Evolutionary conservation across 2,797 vertebrate species (phyloP).

Genomic region (Danio albolineatus): DNA sequence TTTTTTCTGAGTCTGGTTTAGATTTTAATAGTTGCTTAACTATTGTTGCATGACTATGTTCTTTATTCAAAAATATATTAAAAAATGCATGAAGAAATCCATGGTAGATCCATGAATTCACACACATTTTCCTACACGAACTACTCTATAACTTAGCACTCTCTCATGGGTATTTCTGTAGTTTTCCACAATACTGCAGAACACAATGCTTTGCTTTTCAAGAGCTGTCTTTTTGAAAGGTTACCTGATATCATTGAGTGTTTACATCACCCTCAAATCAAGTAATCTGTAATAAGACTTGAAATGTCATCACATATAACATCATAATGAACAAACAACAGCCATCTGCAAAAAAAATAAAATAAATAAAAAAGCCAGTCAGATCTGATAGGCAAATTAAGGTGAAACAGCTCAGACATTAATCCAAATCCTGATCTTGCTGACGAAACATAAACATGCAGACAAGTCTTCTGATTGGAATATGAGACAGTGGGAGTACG

Average conservation of each 20-base stretch:
- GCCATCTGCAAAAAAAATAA: background rate
- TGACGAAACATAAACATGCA: constrained; percentile 28
- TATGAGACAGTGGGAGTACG: background rate
- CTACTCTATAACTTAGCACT: background rate
- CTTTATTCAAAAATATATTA: no score
- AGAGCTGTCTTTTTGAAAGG: constrained; percentile 4
- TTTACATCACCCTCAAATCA: background rate
- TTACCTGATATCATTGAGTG: background rate
- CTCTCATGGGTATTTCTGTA: background rate
- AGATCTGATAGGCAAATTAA: background rate
- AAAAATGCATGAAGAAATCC: no score
- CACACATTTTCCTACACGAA: background rate
- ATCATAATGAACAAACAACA: constrained; percentile 21
- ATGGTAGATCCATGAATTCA: background rate
- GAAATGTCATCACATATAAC: constrained; percentile 20
- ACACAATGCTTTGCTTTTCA: background rate
- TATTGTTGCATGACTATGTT: no score
- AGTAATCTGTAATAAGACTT: constrained; percentile 1
- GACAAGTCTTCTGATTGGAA: background rate
- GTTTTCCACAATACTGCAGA: background rate
- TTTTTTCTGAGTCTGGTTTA: background rate
- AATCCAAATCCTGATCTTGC: constrained; percentile 11
- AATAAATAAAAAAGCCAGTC: background rate
- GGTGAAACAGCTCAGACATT: background rate
- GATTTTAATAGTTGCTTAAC: background rate